Evolutionary conservation across 2,888 invertebrate species (phyloP), one percentile per base, ranked within the genome.

Genomic region (Lasioglossum morio): DNA sequence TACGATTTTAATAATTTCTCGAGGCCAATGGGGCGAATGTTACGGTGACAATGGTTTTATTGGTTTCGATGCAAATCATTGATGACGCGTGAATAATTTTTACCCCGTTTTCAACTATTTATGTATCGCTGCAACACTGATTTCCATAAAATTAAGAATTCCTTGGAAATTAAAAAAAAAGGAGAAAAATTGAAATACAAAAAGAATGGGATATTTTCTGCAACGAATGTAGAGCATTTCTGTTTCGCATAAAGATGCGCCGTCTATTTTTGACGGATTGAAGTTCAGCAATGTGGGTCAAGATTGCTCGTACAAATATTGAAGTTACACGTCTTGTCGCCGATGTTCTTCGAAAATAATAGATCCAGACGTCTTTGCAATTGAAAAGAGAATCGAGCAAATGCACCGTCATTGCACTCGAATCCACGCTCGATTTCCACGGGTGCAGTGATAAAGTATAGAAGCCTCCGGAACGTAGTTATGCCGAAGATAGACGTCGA

Each of bases 391-490:
- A 30, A 27, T 72, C 7, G 30, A 34, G 34, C 23, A 4, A 53
- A 48, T 30, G 48, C 48, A 23, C 10, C 48, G 30, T 34, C 34
- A 34, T 48, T 2, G 78, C 48, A 72, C 57, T 80, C 72, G 77
- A 48, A 66, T 81, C 79, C 74, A 77, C 85, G 80, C 46, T 48
- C 82, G 83, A 89, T 89, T 88, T 84, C 79, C 79, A 66, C 34
- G 75, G 60, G 23, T 43, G 72, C 77, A 72, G 76, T 46, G 66
- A 82, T 40, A 79, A 63, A 84, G 37, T 46, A 63, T 63, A 46
- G 74, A 77, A 79, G 83, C 66, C 30, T 12, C 27, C 63, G 83
- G 72, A 79, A 84, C 81, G 84, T 82, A 82, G 82, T 85, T 82
- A 79, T 81, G 84, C 81, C 63, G 81, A 77, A 78, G 70, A 75